Evolutionary conservation across 2,113 vertebrate genomes (phyloP).

Genomic region (Acrocephalus arundinaceus): DNA sequence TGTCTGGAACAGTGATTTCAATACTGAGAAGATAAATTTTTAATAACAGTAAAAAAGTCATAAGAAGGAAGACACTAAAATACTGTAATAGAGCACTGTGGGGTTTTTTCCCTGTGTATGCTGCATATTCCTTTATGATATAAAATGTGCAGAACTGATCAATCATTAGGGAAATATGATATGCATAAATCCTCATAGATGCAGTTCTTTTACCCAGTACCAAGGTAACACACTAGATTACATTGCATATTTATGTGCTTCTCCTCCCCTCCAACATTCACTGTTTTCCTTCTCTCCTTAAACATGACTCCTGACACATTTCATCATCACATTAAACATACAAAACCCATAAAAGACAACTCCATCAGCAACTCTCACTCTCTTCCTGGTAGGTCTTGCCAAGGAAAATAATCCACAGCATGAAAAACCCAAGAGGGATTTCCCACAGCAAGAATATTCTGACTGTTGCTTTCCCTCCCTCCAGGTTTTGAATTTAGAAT

Average conservation of each 20-base stretch:
- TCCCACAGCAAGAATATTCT: background rate
- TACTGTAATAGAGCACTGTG: background rate
- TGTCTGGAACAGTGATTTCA: background rate
- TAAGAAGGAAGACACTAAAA: background rate
- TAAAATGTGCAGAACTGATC: background rate
- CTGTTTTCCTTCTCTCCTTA: background rate
- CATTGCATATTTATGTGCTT: background rate
- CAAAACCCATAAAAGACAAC: background rate
- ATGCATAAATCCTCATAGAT: background rate
- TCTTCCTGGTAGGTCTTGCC: background rate
- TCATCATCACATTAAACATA: constrained; percentile 14
- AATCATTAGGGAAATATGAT: background rate
- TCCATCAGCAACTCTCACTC: constrained; percentile 9
- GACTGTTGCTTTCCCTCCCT: background rate
- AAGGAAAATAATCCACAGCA: constrained; percentile 40
- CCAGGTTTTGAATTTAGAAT: background rate
- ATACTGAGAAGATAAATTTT: background rate
- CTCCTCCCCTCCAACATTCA: background rate
- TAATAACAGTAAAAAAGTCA: background rate
- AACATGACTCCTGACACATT: background rate
- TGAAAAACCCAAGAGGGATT: constrained; percentile 4
- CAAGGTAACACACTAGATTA: background rate
- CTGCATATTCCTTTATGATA: background rate
- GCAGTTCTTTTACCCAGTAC: background rate
- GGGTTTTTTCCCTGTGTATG: background rate